Evolutionary conservation across 1,140 invertebrate species (phyloP).

Genomic region (Brachionus manjavacas): DNA sequence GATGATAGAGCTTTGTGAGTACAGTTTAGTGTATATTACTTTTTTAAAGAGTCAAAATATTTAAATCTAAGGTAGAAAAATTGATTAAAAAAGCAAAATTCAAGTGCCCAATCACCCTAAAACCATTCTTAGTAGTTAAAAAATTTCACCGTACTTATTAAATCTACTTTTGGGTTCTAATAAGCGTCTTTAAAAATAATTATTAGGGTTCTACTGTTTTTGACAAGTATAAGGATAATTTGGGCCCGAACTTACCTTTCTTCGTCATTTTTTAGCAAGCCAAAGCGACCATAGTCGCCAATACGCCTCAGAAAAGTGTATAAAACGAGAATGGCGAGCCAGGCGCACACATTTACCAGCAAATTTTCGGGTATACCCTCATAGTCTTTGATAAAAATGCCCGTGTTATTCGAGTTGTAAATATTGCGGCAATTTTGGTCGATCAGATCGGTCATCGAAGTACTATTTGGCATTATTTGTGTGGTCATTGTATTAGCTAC

Average conservation of each 20-base stretch:
- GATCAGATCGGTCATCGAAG: background rate
- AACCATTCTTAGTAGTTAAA: background rate
- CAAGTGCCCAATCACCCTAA: background rate
- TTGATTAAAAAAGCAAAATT: background rate
- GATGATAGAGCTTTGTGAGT: background rate
- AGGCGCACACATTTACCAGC: constrained; percentile 17
- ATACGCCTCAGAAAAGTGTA: constrained; percentile 39
- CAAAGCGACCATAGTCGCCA: constrained; percentile 39
- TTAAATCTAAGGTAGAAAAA: background rate
- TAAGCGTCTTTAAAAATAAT: constrained; percentile 27
- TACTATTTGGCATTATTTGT: constrained; percentile 10
- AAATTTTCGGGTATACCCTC: constrained; percentile 43
- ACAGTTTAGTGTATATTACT: background rate
- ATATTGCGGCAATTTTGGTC: constrained; percentile 21
- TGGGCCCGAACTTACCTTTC: constrained; percentile 5
- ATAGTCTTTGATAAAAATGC: constrained; percentile 25
- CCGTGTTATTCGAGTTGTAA: constrained; percentile 10
- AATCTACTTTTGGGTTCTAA: constrained; percentile 24
- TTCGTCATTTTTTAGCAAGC: constrained; percentile 33
- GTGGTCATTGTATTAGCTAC: background rate
- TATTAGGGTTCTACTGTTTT: background rate
- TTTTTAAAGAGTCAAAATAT: background rate
- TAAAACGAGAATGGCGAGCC: background rate
- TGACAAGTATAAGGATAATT: background rate
- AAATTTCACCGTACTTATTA: background rate